These are phyloP conservation scores for Alexandromys fortis DNA, from an alignment of 2,113 vertebrate genomes.

Conservation along the genomic window DNA sequence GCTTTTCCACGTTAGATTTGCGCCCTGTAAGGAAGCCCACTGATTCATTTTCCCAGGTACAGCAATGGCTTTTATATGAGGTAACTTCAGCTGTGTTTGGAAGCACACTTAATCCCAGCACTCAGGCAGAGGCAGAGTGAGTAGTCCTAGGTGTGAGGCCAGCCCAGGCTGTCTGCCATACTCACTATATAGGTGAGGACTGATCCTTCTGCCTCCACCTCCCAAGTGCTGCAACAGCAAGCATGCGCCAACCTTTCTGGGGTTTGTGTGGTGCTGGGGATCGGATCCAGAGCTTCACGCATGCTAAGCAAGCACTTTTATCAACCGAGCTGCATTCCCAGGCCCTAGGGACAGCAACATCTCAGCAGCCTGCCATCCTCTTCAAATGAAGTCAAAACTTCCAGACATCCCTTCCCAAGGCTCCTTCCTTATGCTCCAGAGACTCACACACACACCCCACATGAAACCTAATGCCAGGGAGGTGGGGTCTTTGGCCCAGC, in stretches of 20 bases:
- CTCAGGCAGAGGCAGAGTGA: not conserved
- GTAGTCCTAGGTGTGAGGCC: not conserved
- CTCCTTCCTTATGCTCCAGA: not conserved
- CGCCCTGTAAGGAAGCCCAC: not conserved
- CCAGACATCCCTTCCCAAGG: not conserved
- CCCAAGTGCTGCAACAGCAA: not conserved
- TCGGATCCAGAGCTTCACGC: not conserved
- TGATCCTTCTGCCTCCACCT: not conserved
- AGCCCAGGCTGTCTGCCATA: not conserved
- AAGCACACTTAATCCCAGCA: not conserved
- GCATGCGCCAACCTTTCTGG: not conserved
- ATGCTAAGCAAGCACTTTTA: not conserved
- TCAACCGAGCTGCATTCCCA: not conserved
- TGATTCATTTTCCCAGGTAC: not conserved
- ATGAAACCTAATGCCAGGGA: no score
- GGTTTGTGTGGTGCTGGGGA: no score
- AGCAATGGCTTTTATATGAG: not conserved
- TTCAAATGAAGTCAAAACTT: not conserved
- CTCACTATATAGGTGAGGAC: not conserved
- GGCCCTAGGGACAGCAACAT: fast-evolving
- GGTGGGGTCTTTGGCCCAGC: no score
- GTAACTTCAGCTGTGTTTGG: not conserved
- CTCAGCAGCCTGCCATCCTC: not conserved
- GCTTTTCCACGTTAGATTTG: not conserved
- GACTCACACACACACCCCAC: not conserved